Percentiles rank a stretch among this genome's conserved stretches.
Conservation (phyloP, 1,140 invertebrate species). For the Brevipalpus yothersi region DNA sequence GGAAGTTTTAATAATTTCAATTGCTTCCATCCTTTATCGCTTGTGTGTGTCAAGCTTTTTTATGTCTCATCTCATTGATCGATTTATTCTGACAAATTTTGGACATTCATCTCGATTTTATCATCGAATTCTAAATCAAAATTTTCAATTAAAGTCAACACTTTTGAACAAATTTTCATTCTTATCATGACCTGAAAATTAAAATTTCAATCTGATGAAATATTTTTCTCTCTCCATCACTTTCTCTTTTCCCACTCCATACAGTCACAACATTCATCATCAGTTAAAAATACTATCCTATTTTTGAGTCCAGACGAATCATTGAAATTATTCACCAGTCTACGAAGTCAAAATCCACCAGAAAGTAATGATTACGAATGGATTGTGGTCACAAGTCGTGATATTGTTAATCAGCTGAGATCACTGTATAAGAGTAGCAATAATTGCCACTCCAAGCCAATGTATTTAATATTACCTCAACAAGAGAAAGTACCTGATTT, state of each 20-base stretch:
- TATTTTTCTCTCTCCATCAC: background rate
- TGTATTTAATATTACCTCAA: background rate
- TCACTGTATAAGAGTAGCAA: background rate
- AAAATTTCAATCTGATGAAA: too few species aligned
- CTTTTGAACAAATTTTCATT: too few species aligned
- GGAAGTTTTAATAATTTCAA: too few species aligned
- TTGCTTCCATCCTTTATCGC: too few species aligned
- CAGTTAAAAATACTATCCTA: background rate
- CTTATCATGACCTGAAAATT: too few species aligned
- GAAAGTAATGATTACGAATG: background rate
- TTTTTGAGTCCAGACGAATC: slow-evolving; percentile 1
- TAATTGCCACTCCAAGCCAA: background rate
- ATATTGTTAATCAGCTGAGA: background rate
- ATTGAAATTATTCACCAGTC: background rate
- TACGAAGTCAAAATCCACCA: background rate
- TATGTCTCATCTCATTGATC: too few species aligned
- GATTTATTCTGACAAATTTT: too few species aligned
- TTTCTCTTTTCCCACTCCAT: background rate
- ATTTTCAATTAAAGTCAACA: too few species aligned
- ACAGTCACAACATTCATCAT: too few species aligned
- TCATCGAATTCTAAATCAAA: too few species aligned
- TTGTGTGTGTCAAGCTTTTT: too few species aligned
- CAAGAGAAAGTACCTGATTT: background rate
- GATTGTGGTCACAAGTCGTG: background rate
- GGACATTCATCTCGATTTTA: too few species aligned